Evolutionary conservation across 2,888 invertebrate species (phyloP).

Genomic region (Candidula unifasciata): DNA sequence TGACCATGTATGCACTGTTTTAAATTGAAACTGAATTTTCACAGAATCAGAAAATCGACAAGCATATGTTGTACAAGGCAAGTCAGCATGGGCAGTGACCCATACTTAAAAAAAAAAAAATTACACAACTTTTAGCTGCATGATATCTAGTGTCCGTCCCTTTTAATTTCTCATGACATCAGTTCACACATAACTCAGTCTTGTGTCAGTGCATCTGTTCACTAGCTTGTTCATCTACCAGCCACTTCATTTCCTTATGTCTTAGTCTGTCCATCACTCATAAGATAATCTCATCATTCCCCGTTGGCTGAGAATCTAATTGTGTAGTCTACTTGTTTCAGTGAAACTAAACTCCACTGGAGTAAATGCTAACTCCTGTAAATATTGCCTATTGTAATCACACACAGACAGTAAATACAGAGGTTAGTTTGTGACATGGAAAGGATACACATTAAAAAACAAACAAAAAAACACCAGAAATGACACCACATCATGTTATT

Average conservation of each 20-base stretch:
- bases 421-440: no score
- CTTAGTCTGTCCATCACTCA: background rate
- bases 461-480: no score
- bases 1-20: background rate
- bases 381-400: no score
- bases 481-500: no score
- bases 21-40: constrained; percentile 26
- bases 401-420: no score
- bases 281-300: background rate
- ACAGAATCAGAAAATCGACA: constrained; percentile 46
- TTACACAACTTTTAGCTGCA: constrained; percentile 15
- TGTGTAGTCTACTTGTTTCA: no score
- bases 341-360: no score
- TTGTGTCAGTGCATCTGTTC: constrained; percentile 11
- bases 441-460: no score
- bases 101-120: constrained; percentile 11
- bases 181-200: background rate
- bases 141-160: constrained; percentile 9
- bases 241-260: background rate
- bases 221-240: background rate
- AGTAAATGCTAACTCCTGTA: no score
- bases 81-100: constrained; percentile 49
- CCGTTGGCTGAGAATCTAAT: background rate
- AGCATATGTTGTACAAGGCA: constrained; percentile 51
- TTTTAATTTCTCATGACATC: constrained; percentile 16